phyloP scores from a whole-genome alignment of 2,888 invertebrate species.

The Cosmia trapezina region DNA sequence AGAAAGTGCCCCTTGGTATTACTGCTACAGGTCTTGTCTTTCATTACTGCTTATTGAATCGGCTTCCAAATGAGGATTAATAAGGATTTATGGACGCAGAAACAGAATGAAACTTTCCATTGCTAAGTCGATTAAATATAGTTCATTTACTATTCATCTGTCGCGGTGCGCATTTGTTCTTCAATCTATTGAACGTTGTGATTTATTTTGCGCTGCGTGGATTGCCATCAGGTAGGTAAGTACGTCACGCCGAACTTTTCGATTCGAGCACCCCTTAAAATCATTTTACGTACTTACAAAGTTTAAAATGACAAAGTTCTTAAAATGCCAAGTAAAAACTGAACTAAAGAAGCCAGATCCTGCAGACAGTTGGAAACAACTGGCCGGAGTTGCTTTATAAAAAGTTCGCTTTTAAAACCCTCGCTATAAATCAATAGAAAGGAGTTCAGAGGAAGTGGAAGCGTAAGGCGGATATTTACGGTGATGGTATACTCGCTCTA shows the following conservation, averaged over 20 bases:
- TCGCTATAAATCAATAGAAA: slow-evolving; percentile 87
- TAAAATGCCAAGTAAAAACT: slow-evolving; percentile 83
- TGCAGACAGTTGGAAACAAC: slow-evolving; percentile 89
- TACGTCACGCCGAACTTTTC: slow-evolving; percentile 43
- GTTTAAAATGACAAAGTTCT: slow-evolving; percentile 86
- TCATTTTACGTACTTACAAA: slow-evolving; percentile 76
- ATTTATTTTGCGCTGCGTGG: slow-evolving; percentile 52
- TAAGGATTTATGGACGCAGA: slow-evolving; percentile 81
- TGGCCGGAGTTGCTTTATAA: slow-evolving; percentile 85
- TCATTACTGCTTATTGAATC: slow-evolving; percentile 83
- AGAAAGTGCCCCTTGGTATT: slow-evolving; percentile 78
- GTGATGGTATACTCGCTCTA: slow-evolving; percentile 79
- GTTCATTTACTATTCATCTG: slow-evolving; percentile 79
- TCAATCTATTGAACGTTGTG: slow-evolving; percentile 68
- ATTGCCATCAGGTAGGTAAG: slow-evolving; percentile 30
- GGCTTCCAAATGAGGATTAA: slow-evolving; percentile 85
- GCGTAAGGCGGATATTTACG: slow-evolving; percentile 86
- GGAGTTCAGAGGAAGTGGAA: slow-evolving; percentile 84
- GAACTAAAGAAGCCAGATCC: slow-evolving; percentile 87
- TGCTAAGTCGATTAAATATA: slow-evolving; percentile 75
- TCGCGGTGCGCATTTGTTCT: slow-evolving; percentile 75
- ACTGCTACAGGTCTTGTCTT: slow-evolving; percentile 76
- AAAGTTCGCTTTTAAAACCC: slow-evolving; percentile 88
- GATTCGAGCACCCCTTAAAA: slow-evolving; percentile 69
- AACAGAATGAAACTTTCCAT: slow-evolving; percentile 74